Conservation (phyloP, 2,888 invertebrate genomes). For the Strigamia crassipes region DNA sequence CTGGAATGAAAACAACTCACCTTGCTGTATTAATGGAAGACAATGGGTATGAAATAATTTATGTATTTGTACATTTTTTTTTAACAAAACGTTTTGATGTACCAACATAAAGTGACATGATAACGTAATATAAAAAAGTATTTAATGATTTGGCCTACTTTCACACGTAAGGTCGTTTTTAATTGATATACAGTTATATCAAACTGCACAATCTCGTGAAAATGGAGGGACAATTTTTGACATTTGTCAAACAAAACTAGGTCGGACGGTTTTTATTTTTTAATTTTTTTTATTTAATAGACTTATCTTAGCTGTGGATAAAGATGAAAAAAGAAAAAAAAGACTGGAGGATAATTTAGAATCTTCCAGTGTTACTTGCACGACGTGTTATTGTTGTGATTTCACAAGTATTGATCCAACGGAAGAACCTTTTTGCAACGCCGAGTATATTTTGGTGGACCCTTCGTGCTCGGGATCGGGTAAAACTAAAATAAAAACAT, state of each 20-base stretch:
- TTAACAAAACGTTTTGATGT: background rate
- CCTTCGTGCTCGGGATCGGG: slow-evolving; percentile 97
- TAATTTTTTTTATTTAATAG: slow-evolving; percentile 60
- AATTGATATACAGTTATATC: background rate
- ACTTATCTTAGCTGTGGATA: slow-evolving; percentile 81
- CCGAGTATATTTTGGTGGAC: slow-evolving; percentile 92
- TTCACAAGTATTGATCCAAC: slow-evolving; percentile 69
- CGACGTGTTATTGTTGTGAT: slow-evolving; percentile 71
- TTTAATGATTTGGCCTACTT: slow-evolving; percentile 43
- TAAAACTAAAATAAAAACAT: slow-evolving; percentile 59
- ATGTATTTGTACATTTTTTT: background rate
- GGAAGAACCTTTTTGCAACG: slow-evolving; percentile 65
- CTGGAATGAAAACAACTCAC: slow-evolving; percentile 95
- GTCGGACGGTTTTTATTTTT: slow-evolving; percentile 39
- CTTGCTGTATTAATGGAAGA: slow-evolving; percentile 81
- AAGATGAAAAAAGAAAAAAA: slow-evolving; percentile 68
- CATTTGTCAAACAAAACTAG: background rate
- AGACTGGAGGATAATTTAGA: slow-evolving; percentile 69
- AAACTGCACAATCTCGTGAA: background rate
- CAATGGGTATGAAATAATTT: slow-evolving; percentile 63
- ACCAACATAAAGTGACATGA: background rate
- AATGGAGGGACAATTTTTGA: background rate
- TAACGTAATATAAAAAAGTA: background rate
- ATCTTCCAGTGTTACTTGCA: slow-evolving; percentile 70
- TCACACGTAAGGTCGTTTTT: slow-evolving; percentile 18